Evolutionary conservation across 2,797 vertebrate species (phyloP), one percentile per base, ranked within the genome.

Genomic region (Galago senegalensis): DNA sequence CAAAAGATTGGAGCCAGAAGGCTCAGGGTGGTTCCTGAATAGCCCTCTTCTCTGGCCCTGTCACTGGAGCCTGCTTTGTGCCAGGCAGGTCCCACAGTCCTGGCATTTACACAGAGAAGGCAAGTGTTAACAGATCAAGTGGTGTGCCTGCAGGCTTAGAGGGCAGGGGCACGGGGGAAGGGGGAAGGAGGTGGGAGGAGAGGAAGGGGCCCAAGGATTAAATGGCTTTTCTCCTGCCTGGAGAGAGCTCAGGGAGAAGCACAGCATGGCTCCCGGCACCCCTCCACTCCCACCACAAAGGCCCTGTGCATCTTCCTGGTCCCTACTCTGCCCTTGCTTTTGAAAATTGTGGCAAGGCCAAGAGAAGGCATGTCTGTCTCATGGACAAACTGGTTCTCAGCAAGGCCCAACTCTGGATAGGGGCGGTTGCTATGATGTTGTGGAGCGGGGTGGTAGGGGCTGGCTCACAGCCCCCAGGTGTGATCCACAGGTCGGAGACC

Each of bases 351-450:
- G 63, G 23, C 49, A 20, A 16, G 53, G 40, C 31, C 13, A 23
- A n/a, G 83, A 75, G 58, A 88, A 85, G 87, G 72, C 43, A 7
- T 73, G 63, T 92, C 70, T 80, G 60, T 92, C 70, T 91, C 37
- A 25, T 34, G 49, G 20, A 27, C 29, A 53, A 29, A 72, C 77
- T 31, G 31, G 70, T 60, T 89, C n/a, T 93, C 67, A 23, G 77
- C 14, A 16, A 13, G 70, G 73, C 79, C 65, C 31, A n/a, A 31
- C 20, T 70, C 46, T 76, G 89, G 65, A 21, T 56, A 67, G 89
- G 20, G 8, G 46, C 65, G 40, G 46, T 9, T 4, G 8, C 43
- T 18, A 27, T 53, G 31, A 25, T 61, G 34, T 12, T 40, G 37
- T 4, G 21, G 7, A 67, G 5, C 2, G 7, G 7, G 31, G 16